Conservation (phyloP, 1,140 invertebrate species). For the Ips typographus region DNA sequence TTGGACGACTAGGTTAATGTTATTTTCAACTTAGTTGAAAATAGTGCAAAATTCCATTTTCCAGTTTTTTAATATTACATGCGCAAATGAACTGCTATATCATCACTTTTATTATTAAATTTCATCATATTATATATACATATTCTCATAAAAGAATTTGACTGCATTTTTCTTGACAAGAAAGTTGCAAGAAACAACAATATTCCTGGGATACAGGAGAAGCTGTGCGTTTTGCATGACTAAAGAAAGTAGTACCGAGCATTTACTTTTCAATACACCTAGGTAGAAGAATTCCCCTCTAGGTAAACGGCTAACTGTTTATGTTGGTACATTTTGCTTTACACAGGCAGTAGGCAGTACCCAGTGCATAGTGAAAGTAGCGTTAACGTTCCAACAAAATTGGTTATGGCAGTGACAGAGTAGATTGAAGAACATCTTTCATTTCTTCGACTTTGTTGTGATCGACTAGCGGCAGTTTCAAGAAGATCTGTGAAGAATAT, state of each 20-base stretch:
- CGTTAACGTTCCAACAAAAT: neutral
- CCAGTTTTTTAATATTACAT: no score
- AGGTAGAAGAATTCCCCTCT: slow-evolving; percentile 29
- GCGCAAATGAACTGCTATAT: no score
- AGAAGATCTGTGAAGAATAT: no score
- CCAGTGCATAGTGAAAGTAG: slow-evolving; percentile 30
- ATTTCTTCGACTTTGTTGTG: slow-evolving; percentile 3
- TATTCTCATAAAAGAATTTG: no score
- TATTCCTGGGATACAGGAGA: no score
- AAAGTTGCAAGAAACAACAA: no score
- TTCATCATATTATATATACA: no score
- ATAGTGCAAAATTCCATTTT: no score
- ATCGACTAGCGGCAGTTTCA: neutral
- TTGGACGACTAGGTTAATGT: no score
- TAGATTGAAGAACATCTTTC: slow-evolving; percentile 16
- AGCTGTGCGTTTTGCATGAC: neutral
- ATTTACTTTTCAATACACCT: slow-evolving; percentile 14
- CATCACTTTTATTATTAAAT: no score
- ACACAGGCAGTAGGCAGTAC: slow-evolving; percentile 21
- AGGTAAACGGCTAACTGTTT: slow-evolving; percentile 21
- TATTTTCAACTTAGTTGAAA: no score
- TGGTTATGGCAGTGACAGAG: slow-evolving; percentile 15
- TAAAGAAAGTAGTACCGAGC: neutral
- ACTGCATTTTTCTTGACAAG: no score
- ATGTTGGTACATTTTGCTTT: slow-evolving; percentile 22